A percentile compares a stretch with the other conserved stretches of the same genome.
phyloP scores from a whole-genome alignment of 2,113 vertebrate species.

The Myiagra hebetior region DNA sequence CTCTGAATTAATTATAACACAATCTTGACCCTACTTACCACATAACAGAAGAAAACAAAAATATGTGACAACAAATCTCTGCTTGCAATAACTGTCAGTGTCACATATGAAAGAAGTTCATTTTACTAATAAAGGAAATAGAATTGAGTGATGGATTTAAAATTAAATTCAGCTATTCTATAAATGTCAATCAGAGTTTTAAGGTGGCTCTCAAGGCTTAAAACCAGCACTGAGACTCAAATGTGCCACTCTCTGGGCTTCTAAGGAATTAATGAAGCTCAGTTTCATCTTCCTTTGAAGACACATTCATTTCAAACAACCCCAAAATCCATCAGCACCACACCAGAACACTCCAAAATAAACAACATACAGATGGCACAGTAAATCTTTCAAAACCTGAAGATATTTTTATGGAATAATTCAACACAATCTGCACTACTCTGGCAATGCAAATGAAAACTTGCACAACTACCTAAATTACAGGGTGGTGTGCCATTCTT shows the following conservation, averaged over 20 bases:
- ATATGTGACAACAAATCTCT: conserved; percentile 18
- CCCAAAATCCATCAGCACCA: background rate
- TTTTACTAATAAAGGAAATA: conserved; percentile 33
- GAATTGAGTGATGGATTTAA: background rate
- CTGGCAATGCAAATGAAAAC: conserved; percentile 55
- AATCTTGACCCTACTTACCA: conserved; percentile 1
- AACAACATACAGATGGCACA: background rate
- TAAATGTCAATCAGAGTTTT: background rate
- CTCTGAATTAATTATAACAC: conserved; percentile 17
- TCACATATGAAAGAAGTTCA: background rate
- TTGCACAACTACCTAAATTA: conserved; percentile 50
- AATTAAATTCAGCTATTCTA: conserved; percentile 21
- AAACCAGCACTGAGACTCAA: background rate
- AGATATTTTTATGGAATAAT: conserved; percentile 15
- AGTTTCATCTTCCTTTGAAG: background rate
- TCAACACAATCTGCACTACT: background rate
- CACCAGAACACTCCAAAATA: conserved; percentile 1
- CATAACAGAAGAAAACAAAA: conserved; percentile 20
- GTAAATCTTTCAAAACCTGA: background rate
- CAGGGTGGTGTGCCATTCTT: conserved; percentile 61
- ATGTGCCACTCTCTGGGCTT: background rate
- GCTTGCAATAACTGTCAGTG: background rate
- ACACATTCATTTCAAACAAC: background rate
- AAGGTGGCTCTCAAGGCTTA: background rate
- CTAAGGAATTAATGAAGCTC: background rate